A percentile compares a stretch with the other conserved stretches of the same genome.
These are phyloP conservation scores for Lepidurus arcticus DNA, from an alignment of 1,140 invertebrate species.

Conservation along the genomic window DNA sequence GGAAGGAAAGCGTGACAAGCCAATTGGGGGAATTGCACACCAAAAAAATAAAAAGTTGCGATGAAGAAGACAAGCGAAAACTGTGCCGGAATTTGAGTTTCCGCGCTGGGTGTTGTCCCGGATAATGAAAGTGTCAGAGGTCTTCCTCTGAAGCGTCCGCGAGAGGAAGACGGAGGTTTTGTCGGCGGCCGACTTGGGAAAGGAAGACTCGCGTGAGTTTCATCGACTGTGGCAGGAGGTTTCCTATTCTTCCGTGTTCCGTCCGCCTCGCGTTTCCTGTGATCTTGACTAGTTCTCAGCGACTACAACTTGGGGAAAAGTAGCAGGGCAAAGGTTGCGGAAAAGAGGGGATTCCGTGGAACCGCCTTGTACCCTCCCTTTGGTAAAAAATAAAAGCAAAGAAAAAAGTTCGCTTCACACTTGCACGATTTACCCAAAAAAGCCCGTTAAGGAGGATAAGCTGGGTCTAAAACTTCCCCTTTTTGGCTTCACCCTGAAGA, in stretches of 20 bases:
- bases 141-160: slow-evolving; percentile 16
- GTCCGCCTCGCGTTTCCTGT: slow-evolving; percentile 13
- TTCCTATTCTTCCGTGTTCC: slow-evolving; percentile 21
- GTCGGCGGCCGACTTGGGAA: background rate
- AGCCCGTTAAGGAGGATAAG: background rate
- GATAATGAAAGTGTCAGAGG: slow-evolving; percentile 21
- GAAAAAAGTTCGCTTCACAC: slow-evolving; percentile 3
- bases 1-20: background rate
- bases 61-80: background rate
- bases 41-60: background rate
- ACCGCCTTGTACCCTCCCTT: slow-evolving; percentile 2
- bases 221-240: slow-evolving; percentile 12
- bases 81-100: slow-evolving; percentile 18
- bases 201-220: slow-evolving; percentile 15
- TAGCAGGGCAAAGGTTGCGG: slow-evolving; percentile 1
- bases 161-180: slow-evolving; percentile 18
- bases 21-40: background rate
- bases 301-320: background rate
- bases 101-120: slow-evolving; percentile 19
- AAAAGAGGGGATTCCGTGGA: slow-evolving; percentile 17
- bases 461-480: background rate
- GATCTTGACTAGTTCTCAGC: background rate
- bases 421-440: background rate
- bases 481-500: background rate
- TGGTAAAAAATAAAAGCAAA: background rate